Base-by-base conservation (phyloP, 2,113 vertebrate species). In the Sylvia atricapilla region DNA sequence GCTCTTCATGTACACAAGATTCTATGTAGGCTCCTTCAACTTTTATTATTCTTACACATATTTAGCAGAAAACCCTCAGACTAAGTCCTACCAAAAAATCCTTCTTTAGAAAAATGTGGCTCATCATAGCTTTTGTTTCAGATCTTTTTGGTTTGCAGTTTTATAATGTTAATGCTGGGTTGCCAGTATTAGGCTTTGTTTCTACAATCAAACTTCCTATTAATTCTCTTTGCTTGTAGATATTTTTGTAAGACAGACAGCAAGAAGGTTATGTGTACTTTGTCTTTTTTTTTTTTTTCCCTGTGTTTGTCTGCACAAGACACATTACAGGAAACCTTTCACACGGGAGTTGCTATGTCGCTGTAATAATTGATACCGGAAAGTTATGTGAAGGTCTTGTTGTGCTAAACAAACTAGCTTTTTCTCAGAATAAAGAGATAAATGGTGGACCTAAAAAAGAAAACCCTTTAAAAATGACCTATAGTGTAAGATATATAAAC, bases 381-480 rank as follows among this genome's bases (percentile, higher is more conserved):
- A 98, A 97, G 97, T 97, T 98, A 97, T 93, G 93, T 97, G 98
- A 98, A 98, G 96, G 97, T 97, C 97, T 97, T 97, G 77, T 64
- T 93, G 96, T 96, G 93, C 97, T 97, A 97, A 97, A 97, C 96
- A 97, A 98, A 96, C 94, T 63, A 90, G 83, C 55, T 94, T 89
- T 97, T 96, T 96, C 95, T 97, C 84, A 96, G 95, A 97, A 97
- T 70, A 60, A 80, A 87, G 97, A 97, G 97, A 97, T 96, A 96
- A 97, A 97, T 97, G 85, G 87, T 92, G 72, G 80, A 97, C 80
- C 79, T 64, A 70, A 81, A 82, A 95, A 92, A 75, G 91, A 91
- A 97, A 97, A 96, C 78, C 56, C 94, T 96, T 78, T 95, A 91
- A 97, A 98, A 98, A 97, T 97, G 83, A 97, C 89, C 94, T 90